Evolutionary conservation across 2,888 invertebrate genomes (phyloP).

Genomic region (Trachelus iudaicus): DNA sequence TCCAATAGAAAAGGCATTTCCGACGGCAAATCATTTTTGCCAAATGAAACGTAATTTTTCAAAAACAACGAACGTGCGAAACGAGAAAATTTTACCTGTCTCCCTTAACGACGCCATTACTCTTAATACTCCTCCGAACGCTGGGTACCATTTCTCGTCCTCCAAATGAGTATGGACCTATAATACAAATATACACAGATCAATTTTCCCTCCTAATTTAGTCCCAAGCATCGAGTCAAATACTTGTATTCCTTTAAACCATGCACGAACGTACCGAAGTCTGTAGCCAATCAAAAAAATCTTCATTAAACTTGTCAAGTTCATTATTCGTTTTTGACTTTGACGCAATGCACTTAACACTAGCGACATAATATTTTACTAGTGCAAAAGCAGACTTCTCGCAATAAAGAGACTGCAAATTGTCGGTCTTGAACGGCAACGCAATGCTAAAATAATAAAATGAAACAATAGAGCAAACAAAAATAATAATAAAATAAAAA

Average conservation of each 20-base stretch:
- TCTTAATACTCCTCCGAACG: slow-evolving; percentile 67
- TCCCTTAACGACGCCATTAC: slow-evolving; percentile 62
- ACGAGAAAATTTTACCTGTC: slow-evolving; percentile 41
- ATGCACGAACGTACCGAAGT: slow-evolving; percentile 58
- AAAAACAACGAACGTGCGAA: slow-evolving; percentile 16
- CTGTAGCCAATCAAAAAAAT: slow-evolving; percentile 70
- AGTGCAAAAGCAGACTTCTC: slow-evolving; percentile 65
- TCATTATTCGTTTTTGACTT: slow-evolving; percentile 56
- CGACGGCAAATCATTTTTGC: neutral
- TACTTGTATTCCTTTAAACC: neutral
- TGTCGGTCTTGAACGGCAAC: slow-evolving; percentile 70
- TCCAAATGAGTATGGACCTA: slow-evolving; percentile 69
- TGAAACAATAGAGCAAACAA: neutral
- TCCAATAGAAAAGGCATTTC: neutral
- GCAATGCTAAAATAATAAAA: slow-evolving; percentile 66
- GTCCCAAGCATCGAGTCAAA: neutral
- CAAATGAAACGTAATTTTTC: slow-evolving; percentile 3
- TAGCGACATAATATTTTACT: slow-evolving; percentile 69
- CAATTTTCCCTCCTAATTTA: neutral
- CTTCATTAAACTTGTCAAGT: slow-evolving; percentile 66
- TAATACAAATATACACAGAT: slow-evolving; percentile 15
- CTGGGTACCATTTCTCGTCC: slow-evolving; percentile 73
- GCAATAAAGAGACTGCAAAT: slow-evolving; percentile 67
- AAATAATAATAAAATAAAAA: slow-evolving; percentile 5
- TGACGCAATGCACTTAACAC: slow-evolving; percentile 67